A percentile compares a stretch with the other conserved stretches of the same genome.
phyloP scores from a whole-genome alignment of 2,797 vertebrate genomes.

The Harpagifer antarcticus region DNA sequence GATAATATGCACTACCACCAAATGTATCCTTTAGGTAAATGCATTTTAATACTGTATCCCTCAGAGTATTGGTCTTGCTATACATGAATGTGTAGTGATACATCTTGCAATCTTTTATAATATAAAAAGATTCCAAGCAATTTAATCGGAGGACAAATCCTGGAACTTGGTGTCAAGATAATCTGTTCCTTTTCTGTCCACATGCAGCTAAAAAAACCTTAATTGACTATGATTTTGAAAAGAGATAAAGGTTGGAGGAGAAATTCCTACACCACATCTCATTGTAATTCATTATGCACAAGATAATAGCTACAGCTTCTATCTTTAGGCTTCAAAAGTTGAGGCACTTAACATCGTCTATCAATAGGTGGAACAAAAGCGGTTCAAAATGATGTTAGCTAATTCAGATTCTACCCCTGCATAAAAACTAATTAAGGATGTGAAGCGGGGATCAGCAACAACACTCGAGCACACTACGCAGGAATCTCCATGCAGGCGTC shows the following conservation, averaged over 20 bases:
- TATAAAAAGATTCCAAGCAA: conserved; percentile 1
- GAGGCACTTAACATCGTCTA: conserved; percentile 63
- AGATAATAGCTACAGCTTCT: conserved; percentile 54
- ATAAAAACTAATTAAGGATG: conserved; percentile 69
- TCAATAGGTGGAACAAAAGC: conserved; percentile 50
- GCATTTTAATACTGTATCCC: not conserved
- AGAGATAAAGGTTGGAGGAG: conserved; percentile 27
- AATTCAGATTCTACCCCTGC: conserved; percentile 60
- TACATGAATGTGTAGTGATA: not conserved
- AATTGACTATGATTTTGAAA: conserved; percentile 9
- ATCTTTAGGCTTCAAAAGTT: conserved; percentile 69
- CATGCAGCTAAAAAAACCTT: not conserved
- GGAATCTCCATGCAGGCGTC: conserved; percentile 41
- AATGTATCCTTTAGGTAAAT: not conserved
- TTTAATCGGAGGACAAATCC: not conserved
- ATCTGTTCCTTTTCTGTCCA: not conserved
- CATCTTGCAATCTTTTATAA: not conserved
- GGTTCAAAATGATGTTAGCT: conserved; percentile 38
- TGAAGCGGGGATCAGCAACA: conserved; percentile 60
- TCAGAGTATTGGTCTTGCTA: not conserved
- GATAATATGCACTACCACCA: not conserved
- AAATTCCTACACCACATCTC: conserved; percentile 42
- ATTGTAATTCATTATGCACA: conserved; percentile 62
- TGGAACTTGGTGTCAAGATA: conserved; percentile 16
- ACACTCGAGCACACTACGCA: conserved; percentile 41